Evolutionary conservation across 1,140 invertebrate genomes (phyloP).

Genomic region (Formica exsecta): DNA sequence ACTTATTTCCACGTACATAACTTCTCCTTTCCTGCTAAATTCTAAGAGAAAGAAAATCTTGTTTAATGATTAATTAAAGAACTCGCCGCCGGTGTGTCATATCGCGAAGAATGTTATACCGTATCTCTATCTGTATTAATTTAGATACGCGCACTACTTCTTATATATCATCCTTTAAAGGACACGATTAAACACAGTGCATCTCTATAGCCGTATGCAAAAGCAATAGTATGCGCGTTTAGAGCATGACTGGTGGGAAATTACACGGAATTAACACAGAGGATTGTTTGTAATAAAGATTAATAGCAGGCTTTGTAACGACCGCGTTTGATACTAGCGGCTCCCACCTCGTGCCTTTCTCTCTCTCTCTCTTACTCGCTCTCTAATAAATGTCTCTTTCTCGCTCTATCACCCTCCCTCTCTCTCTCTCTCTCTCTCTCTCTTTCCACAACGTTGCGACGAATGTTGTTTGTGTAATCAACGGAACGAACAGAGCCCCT

Average conservation of each 20-base stretch:
- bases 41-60: background rate
- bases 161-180: conserved; percentile 15
- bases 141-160: background rate
- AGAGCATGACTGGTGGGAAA: conserved; percentile 72
- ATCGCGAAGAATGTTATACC: background rate
- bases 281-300: conserved; percentile 81
- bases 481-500: conserved; percentile 76
- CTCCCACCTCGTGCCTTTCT: conserved; percentile 36
- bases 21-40: background rate
- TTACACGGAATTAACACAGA: conserved; percentile 78
- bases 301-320: conserved; percentile 76
- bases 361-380: conserved; percentile 16
- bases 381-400: conserved; percentile 7
- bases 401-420: background rate
- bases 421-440: background rate
- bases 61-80: background rate
- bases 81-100: background rate
- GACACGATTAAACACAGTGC: conserved; percentile 62
- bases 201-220: background rate
- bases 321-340: conserved; percentile 74
- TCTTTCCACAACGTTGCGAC: conserved; percentile 37
- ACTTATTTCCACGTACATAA: background rate
- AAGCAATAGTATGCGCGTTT: conserved; percentile 52
- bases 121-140: background rate
- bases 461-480: conserved; percentile 81